These are phyloP conservation scores for Theristicus caerulescens DNA, from an alignment of 2,113 vertebrate species.

Conservation along the genomic window DNA sequence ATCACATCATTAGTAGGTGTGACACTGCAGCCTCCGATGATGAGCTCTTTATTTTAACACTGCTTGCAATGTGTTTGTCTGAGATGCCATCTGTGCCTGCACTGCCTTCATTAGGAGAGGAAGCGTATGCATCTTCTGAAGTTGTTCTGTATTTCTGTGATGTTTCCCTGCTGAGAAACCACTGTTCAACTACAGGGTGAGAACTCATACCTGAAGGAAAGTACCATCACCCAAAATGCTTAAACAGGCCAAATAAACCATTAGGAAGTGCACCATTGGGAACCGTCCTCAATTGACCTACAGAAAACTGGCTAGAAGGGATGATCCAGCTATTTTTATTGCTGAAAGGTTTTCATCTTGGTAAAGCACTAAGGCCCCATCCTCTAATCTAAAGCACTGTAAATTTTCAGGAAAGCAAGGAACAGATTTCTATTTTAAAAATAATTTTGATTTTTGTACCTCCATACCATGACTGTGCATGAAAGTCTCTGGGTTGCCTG, in stretches of 20 bases:
- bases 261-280: neutral
- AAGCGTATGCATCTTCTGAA: neutral
- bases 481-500: neutral
- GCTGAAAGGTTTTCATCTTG: neutral
- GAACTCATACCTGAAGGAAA: neutral
- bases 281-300: neutral
- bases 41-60: constrained; percentile 47
- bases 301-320: neutral
- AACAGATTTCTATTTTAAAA: neutral
- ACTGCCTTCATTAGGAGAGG: constrained; percentile 30
- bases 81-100: constrained; percentile 48
- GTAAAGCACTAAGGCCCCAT: neutral
- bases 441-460: neutral
- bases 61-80: neutral
- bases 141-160: neutral
- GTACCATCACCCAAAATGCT: neutral
- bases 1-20: constrained; percentile 61
- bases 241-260: neutral
- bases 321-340: neutral
- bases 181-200: neutral
- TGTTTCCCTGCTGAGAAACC: constrained; percentile 29
- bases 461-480: neutral
- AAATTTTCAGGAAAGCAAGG: neutral
- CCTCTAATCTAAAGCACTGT: neutral
- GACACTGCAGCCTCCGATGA: constrained; percentile 25